Evolutionary conservation across 1,140 invertebrate species (phyloP), one percentile per base, ranked within the genome.

Genomic region (Drosophila gunungcola): DNA sequence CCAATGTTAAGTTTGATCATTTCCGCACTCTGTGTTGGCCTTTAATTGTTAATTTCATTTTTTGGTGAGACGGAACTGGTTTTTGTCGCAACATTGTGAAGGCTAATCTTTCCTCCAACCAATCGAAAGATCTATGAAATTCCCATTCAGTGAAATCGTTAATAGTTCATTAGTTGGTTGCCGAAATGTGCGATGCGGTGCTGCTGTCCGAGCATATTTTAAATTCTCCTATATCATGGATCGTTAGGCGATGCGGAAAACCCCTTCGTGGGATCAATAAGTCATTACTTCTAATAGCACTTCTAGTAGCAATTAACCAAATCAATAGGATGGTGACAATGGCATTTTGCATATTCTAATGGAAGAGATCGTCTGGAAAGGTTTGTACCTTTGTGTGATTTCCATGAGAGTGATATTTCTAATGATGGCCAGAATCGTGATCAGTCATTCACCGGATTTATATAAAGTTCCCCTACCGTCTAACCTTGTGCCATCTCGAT

Each of bases 31-130:
- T 34, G 10, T 21, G n/a, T 3, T 55, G 62, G 42, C 51, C 38
- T 48, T 63, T 63, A 63, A 73, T 73, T 63, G 58, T 54, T 61
- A 12, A 56, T 45, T 67, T 42, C 29, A 5, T 12, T 48, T 49
- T 61, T 67, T 49, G 53, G 34, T 27, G 29, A 41, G 36, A 42
- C 53, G 29, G 16, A 77, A 78, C 75, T 63, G 75, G 75, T 78
- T 64, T 70, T 68, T 80, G 64, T 84, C 70, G 80, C 80, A 84
- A 84, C 55, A 41, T 21, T 45, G 67, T 77, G 76, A 82, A 89
- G 84, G 84, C 80, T 89, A 74, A 84, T 88, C 84, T 88, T 78
- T 88, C 64, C 69, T 79, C 80, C 63, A 74, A 63, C 38, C 67
- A 39, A 41, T 56, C 42, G 48, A 25, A 29, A 13, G n/a, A 53